Percentiles rank a stretch among this genome's conserved stretches.
These are phyloP conservation scores for Hyperoplus immaculatus DNA, from an alignment of 2,797 vertebrate species.

Conservation along the genomic window DNA sequence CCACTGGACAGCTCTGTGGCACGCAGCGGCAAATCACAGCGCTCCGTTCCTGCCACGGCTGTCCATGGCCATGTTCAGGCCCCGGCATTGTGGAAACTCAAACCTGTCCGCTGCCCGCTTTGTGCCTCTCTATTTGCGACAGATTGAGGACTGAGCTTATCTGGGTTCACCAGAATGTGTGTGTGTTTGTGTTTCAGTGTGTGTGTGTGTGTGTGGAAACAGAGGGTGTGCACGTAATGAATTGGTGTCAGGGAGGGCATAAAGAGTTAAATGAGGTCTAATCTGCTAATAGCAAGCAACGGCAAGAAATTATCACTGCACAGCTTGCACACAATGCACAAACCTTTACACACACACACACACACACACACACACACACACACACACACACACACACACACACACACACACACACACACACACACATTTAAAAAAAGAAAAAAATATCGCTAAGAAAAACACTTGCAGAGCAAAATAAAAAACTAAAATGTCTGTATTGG, in stretches of 20 bases:
- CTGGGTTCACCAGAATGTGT: slow-evolving; percentile 71
- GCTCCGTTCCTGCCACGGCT: slow-evolving; percentile 6
- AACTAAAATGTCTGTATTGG: slow-evolving; percentile 67
- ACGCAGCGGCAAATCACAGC: slow-evolving; percentile 46
- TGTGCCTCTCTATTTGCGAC: slow-evolving; percentile 77
- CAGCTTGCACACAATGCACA: slow-evolving; percentile 53
- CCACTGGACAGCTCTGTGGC: slow-evolving; percentile 28
- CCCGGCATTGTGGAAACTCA: slow-evolving; percentile 52
- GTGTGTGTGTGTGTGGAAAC: slow-evolving; percentile 35
- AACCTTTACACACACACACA: slow-evolving; percentile 54
- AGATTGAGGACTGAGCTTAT: slow-evolving; percentile 83
- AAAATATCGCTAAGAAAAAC: slow-evolving; percentile 42
- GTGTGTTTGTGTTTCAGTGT: slow-evolving; percentile 44
- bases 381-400: slow-evolving; percentile 46
- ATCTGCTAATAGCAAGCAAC: slow-evolving; percentile 73
- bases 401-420: slow-evolving; percentile 57
- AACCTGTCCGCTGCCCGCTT: slow-evolving; percentile 67
- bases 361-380: slow-evolving; percentile 38
- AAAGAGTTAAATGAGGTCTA: slow-evolving; percentile 82
- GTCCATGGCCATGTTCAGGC: slow-evolving; percentile 47
- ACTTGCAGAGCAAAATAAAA: slow-evolving; percentile 9
- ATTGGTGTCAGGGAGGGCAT: slow-evolving; percentile 72
- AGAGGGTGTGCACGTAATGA: slow-evolving; percentile 57
- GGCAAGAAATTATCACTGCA: slow-evolving; percentile 66
- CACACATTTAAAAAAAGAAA: slow-evolving; percentile 1